These are phyloP conservation scores for Nyctereutes procyonoides DNA, from an alignment of 2,113 vertebrate species.

Conservation along the genomic window DNA sequence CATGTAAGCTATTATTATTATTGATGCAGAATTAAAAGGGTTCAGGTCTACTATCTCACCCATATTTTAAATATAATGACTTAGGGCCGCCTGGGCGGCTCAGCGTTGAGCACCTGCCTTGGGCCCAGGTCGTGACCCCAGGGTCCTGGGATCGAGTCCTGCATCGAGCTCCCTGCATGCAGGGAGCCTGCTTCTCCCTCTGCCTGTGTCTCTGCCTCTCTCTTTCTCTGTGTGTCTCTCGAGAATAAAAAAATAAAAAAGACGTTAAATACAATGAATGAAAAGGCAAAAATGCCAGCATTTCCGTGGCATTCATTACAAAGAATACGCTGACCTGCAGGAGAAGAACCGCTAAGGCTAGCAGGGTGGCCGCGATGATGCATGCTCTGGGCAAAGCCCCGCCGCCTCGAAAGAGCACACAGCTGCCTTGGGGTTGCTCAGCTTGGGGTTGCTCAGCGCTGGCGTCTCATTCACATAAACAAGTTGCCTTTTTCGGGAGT, in stretches of 20 bases:
- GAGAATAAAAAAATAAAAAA: too few relatives aligned
- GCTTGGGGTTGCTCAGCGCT: conserved; percentile 18
- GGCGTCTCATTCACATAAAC: conserved; percentile 66
- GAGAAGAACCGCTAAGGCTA: not conserved
- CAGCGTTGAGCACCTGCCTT: too few relatives aligned
- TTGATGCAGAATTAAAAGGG: not conserved
- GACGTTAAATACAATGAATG: not conserved
- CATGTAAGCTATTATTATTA: not conserved
- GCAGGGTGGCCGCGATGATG: not conserved
- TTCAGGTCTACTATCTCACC: not conserved
- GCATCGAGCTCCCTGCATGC: too few relatives aligned
- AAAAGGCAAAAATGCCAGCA: not conserved
- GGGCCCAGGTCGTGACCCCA: too few relatives aligned
- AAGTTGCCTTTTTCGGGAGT: conserved; percentile 58
- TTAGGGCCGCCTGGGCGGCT: too few relatives aligned
- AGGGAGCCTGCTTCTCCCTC: too few relatives aligned
- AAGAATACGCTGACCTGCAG: not conserved
- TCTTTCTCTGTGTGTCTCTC: too few relatives aligned
- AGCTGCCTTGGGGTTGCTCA: not conserved
- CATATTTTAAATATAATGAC: not conserved
- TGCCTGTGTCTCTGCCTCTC: too few relatives aligned
- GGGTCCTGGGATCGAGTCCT: too few relatives aligned
- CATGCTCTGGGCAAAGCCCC: not conserved
- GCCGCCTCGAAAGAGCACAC: conserved; percentile 21
- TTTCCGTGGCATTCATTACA: not conserved